Percentiles rank a stretch among this genome's conserved stretches.
Conservation (phyloP, 2,113 vertebrate genomes). For the Epinephelus cyanopodus region DNA sequence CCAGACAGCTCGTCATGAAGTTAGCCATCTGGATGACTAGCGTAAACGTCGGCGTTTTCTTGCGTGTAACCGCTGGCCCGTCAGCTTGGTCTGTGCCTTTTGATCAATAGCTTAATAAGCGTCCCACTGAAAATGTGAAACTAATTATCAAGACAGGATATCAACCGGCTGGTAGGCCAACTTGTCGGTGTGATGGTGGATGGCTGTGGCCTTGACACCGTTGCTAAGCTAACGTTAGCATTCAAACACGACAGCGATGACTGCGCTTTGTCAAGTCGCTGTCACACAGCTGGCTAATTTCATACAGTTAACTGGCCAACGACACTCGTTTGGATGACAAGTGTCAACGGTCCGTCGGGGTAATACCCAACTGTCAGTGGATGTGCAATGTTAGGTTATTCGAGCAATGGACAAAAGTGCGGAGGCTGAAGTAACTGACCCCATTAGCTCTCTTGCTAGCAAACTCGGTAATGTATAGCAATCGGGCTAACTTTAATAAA, state of each 20-base stretch:
- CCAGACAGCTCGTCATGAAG: not conserved
- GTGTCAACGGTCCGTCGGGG: not conserved
- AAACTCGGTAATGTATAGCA: constrained; percentile 53
- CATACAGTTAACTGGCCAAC: not conserved
- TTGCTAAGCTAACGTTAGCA: constrained; percentile 75
- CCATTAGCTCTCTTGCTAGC: constrained; percentile 69
- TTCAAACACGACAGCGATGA: constrained; percentile 68
- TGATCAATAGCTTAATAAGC: rapidly evolving
- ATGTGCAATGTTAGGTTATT: not conserved
- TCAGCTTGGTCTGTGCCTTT: rapidly evolving
- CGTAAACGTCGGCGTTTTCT: not conserved
- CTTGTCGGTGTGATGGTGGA: constrained; percentile 43
- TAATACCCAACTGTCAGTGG: not conserved
- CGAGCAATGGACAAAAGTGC: constrained; percentile 41
- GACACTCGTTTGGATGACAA: constrained; percentile 15
- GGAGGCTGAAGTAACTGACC: constrained; percentile 71
- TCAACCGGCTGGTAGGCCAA: constrained; percentile 45
- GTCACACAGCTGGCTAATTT: constrained; percentile 35
- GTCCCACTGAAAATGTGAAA: not conserved
- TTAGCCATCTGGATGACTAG: not conserved
- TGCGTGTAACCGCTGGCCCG: not conserved
- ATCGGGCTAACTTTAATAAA: constrained; percentile 66
- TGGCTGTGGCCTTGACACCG: constrained; percentile 71
- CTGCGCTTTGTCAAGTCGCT: constrained; percentile 76
- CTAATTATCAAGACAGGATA: not conserved